Evolutionary conservation across 2,888 invertebrate species (phyloP).

Genomic region (Drosophila vallismaia): DNA sequence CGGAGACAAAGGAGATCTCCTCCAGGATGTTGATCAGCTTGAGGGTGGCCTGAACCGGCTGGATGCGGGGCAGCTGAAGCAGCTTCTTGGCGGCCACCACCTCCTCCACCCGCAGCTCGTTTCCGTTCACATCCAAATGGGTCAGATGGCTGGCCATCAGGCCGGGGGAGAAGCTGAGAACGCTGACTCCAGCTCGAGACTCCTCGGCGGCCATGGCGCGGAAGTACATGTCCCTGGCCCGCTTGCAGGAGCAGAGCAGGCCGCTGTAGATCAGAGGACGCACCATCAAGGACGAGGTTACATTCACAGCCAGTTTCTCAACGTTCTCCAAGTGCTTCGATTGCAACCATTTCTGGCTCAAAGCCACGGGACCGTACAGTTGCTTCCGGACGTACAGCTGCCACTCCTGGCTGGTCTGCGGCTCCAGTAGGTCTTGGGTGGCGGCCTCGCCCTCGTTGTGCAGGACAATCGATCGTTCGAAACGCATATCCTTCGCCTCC

Average conservation of each 20-base stretch:
- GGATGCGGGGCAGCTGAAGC: conserved; percentile 57
- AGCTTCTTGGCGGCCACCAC: conserved; percentile 51
- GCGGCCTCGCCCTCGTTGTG: conserved; percentile 80
- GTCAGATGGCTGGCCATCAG: conserved; percentile 67
- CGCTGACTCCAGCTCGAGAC: conserved; percentile 57
- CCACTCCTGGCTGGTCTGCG: conserved; percentile 71
- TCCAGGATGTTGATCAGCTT: conserved; percentile 81
- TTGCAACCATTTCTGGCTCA: conserved; percentile 77
- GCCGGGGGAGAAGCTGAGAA: conserved; percentile 80
- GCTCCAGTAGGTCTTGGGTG: conserved; percentile 75
- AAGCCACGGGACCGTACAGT: conserved; percentile 72
- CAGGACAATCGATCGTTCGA: conserved; percentile 75
- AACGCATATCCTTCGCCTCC: conserved; percentile 34
- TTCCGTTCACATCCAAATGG: conserved; percentile 76
- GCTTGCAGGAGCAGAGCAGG: conserved; percentile 78
- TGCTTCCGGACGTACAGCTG: conserved; percentile 69
- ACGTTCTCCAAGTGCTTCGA: conserved; percentile 39
- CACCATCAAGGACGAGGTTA: conserved; percentile 75
- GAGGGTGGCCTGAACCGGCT: conserved; percentile 71
- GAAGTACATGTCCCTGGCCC: conserved; percentile 82
- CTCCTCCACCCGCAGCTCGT: conserved; percentile 62
- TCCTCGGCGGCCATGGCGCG: conserved; percentile 80
- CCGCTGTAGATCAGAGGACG: conserved; percentile 73
- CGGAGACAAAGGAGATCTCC: conserved; percentile 79
- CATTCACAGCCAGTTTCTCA: conserved; percentile 76